These are phyloP conservation scores for Lynx canadensis DNA, from an alignment of 2,113 vertebrate genomes.

Conservation along the genomic window DNA sequence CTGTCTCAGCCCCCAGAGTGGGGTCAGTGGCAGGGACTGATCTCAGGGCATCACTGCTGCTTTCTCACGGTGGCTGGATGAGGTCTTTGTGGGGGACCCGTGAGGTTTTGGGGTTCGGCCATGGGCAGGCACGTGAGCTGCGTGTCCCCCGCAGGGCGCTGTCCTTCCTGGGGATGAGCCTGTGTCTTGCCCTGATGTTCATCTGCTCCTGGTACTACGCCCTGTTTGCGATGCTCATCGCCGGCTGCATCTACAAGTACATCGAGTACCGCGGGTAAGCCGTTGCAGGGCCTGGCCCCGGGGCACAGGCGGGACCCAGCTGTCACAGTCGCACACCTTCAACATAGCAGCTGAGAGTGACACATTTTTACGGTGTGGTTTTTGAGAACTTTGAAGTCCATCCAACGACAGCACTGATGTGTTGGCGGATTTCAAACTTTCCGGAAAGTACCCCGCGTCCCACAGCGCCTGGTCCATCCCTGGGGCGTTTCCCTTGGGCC, in stretches of 20 bases:
- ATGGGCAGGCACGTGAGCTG: background rate
- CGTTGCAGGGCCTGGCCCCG: no score
- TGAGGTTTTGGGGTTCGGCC: background rate
- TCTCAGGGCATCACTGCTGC: rapidly evolving
- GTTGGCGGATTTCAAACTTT: background rate
- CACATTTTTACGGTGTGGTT: rapidly evolving
- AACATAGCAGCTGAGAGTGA: rapidly evolving
- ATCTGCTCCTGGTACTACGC: slow-evolving; percentile 98
- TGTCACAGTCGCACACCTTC: no score
- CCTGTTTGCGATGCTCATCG: slow-evolving; percentile 94
- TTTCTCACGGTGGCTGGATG: rapidly evolving
- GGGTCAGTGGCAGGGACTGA: rapidly evolving
- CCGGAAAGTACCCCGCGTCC: background rate
- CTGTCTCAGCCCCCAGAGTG: background rate
- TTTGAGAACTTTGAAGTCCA: background rate
- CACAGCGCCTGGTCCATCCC: no score
- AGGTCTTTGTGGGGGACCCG: rapidly evolving
- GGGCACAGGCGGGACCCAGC: no score
- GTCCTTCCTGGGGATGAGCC: slow-evolving; percentile 98
- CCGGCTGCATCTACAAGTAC: slow-evolving; percentile 98
- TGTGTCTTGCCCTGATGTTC: slow-evolving; percentile 98
- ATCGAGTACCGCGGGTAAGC: slow-evolving; percentile 95
- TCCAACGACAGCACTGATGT: rapidly evolving
- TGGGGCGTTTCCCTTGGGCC: no score
- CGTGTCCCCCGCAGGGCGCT: slow-evolving; percentile 87